phyloP scores from a whole-genome alignment of 1,140 invertebrate species.

The Drosophila suzukii region DNA sequence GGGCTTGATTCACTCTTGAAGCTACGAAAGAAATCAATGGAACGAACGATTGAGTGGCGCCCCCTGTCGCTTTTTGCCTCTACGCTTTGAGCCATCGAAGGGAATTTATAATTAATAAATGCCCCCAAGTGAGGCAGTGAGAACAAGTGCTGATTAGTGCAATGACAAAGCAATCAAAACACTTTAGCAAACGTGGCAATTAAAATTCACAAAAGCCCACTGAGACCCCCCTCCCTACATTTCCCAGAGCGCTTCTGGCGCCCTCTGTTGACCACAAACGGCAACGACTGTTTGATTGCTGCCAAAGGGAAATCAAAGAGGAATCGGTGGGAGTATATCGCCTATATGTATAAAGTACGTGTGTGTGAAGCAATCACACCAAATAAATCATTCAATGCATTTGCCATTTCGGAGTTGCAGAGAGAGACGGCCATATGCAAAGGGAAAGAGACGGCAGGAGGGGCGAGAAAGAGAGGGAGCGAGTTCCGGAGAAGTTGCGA shows the following conservation, averaged over 20 bases:
- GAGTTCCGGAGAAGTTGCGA: constrained; percentile 64
- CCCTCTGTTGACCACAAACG: constrained; percentile 67
- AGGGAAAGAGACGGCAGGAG: not conserved
- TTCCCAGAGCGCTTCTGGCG: constrained; percentile 26
- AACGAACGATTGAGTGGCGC: constrained; percentile 60
- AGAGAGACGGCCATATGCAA: constrained; percentile 7
- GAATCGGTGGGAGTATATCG: constrained; percentile 16
- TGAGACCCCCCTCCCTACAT: not conserved
- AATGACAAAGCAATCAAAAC: constrained; percentile 82
- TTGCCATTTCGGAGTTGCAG: constrained; percentile 62
- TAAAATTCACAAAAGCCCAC: constrained; percentile 76
- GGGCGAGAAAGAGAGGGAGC: not conserved
- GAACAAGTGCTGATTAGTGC: constrained; percentile 68
- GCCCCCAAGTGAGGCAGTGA: constrained; percentile 30
- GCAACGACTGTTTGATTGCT: constrained; percentile 71
- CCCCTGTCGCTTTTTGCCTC: constrained; percentile 48
- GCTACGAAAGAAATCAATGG: constrained; percentile 80
- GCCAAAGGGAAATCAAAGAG: constrained; percentile 57
- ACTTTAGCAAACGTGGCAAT: constrained; percentile 77
- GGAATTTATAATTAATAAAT: constrained; percentile 82
- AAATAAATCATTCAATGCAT: constrained; percentile 81
- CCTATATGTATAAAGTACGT: constrained; percentile 23
- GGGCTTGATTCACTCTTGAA: constrained; percentile 59
- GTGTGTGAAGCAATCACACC: constrained; percentile 73
- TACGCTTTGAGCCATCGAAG: constrained; percentile 65